Evolutionary conservation across 2,113 vertebrate species (phyloP).

Genomic region (Scytalopus superciliaris): DNA sequence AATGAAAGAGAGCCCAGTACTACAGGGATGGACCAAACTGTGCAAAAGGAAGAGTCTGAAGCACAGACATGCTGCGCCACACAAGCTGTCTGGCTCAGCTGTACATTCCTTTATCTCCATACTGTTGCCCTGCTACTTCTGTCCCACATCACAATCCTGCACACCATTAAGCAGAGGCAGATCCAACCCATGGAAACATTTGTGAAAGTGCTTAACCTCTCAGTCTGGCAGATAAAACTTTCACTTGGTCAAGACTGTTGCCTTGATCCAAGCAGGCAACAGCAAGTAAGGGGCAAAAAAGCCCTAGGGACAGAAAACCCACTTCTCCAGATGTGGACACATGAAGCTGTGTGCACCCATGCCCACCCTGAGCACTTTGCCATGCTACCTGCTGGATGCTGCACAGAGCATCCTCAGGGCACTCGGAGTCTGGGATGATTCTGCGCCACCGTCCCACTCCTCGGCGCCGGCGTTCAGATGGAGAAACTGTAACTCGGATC

Average conservation of each 20-base stretch:
- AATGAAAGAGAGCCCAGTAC: neutral
- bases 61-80: neutral
- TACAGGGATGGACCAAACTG: neutral
- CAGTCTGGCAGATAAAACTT: neutral
- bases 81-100: neutral
- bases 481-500: slow-evolving; percentile 84
- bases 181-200: neutral
- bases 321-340: neutral
- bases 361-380: neutral
- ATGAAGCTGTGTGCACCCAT: neutral
- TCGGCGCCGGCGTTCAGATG: slow-evolving; percentile 52
- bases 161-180: neutral
- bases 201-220: neutral
- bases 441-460: slow-evolving; percentile 67
- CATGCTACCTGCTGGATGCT: slow-evolving; percentile 71
- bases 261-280: neutral
- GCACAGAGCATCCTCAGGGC: slow-evolving; percentile 74
- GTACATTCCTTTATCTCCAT: neutral
- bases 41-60: neutral
- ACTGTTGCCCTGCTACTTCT: neutral
- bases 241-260: neutral
- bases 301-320: neutral
- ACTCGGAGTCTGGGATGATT: slow-evolving; percentile 76
- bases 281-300: neutral
- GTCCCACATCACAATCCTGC: neutral